Conservation (phyloP, 35 echinoderm and acorn worm species). For the Anneissia japonica region DNA sequence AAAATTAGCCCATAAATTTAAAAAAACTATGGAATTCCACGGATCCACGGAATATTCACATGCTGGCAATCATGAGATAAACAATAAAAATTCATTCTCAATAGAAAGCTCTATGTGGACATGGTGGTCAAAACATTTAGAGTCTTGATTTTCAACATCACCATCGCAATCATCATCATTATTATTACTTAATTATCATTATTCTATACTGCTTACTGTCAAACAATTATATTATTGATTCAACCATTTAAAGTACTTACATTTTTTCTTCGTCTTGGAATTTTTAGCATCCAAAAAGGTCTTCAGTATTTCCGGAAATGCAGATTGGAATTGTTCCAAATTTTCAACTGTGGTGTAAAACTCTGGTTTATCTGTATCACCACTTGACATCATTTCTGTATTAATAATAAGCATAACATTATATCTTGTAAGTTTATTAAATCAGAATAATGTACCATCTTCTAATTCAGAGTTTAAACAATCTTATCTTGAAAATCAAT, state of each 20-base stretch:
- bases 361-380: background rate
- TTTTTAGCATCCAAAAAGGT: slow-evolving; percentile 12
- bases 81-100: too few species aligned
- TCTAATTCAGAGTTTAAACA: background rate
- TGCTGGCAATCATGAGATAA: too few species aligned
- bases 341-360: slow-evolving; percentile 29
- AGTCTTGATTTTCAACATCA: too few species aligned
- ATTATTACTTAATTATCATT: too few species aligned
- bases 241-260: background rate
- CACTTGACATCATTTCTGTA: background rate
- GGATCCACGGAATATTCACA: too few species aligned
- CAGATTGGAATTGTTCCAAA: slow-evolving; percentile 11
- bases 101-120: too few species aligned
- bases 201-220: too few species aligned
- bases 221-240: too few species aligned
- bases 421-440: background rate
- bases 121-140: too few species aligned
- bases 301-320: slow-evolving; percentile 19
- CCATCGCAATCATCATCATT: too few species aligned
- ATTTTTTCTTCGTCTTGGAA: slow-evolving; percentile 24
- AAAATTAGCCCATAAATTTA: too few species aligned
- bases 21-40: too few species aligned
- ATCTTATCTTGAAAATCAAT: background rate
- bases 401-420: background rate
- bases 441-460: background rate